Evolutionary conservation across 2,113 vertebrate species (phyloP).

Genomic region (Empidonax traillii): DNA sequence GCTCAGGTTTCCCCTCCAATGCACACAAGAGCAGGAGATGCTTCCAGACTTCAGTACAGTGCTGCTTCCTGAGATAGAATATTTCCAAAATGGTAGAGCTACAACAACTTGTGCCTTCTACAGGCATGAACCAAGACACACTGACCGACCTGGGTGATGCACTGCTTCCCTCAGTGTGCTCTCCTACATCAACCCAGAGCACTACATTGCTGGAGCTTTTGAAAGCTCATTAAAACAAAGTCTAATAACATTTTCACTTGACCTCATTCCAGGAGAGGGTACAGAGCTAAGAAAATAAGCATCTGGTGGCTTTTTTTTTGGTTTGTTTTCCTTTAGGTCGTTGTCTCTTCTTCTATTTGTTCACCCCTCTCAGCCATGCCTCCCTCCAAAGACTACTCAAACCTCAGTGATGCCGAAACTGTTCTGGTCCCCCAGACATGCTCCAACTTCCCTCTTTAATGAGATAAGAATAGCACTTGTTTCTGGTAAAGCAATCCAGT

Average conservation of each 20-base stretch:
- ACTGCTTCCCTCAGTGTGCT: background rate
- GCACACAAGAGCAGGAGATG: background rate
- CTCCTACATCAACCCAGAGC: background rate
- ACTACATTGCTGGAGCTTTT: background rate
- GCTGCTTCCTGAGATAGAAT: background rate
- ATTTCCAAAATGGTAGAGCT: background rate
- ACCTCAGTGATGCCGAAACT: background rate
- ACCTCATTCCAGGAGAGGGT: background rate
- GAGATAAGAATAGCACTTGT: background rate
- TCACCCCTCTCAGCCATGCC: background rate
- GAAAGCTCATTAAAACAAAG: background rate
- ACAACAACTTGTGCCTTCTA: background rate
- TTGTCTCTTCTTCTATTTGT: background rate
- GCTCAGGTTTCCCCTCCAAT: background rate
- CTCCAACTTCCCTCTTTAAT: background rate
- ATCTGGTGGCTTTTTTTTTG: background rate
- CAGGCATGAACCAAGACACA: background rate
- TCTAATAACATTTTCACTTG: background rate
- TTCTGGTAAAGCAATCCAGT: background rate
- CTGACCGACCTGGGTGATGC: fast-evolving
- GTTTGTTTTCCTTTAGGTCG: background rate
- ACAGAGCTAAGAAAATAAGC: background rate
- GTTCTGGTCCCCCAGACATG: background rate
- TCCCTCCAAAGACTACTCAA: background rate
- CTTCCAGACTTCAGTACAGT: background rate